These are phyloP conservation scores for Helleia helle DNA, from an alignment of 2,888 invertebrate genomes.

Conservation along the genomic window DNA sequence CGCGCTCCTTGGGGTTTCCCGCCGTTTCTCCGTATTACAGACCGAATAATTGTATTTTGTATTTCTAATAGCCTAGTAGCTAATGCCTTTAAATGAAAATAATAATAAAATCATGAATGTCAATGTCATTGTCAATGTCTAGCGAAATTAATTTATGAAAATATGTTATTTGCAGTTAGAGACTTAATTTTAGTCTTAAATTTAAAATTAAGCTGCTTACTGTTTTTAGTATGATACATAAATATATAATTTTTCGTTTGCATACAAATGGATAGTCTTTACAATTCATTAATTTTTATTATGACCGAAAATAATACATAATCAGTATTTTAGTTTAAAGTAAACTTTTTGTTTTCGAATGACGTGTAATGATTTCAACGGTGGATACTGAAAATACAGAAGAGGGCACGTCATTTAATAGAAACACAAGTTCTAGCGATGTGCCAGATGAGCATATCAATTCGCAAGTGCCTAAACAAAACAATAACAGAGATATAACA, in stretches of 20 bases:
- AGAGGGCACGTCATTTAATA: conserved; percentile 59
- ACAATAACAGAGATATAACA: conserved; percentile 51
- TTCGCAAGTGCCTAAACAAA: conserved; percentile 44
- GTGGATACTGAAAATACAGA: conserved; percentile 60
- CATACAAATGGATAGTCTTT: not conserved
- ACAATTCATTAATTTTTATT: not conserved
- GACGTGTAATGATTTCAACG: conserved; percentile 74
- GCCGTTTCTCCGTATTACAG: too few relatives aligned
- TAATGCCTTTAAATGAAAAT: too few relatives aligned
- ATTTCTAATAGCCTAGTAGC: too few relatives aligned
- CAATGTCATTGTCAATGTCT: not conserved
- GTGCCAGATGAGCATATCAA: conserved; percentile 46
- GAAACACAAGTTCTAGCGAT: conserved; percentile 51
- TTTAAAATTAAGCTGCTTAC: not conserved
- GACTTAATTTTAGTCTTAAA: not conserved
- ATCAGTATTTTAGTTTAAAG: not conserved
- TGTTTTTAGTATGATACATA: not conserved
- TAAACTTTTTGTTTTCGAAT: conserved; percentile 45
- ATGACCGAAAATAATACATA: not conserved
- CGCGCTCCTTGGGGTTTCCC: too few relatives aligned
- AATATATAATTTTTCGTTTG: not conserved
- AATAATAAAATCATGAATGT: too few relatives aligned
- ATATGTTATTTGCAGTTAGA: too few relatives aligned
- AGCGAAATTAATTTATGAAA: too few relatives aligned
- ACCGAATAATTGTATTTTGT: too few relatives aligned